These are phyloP conservation scores for Philereme transversata DNA, from an alignment of 2,888 invertebrate genomes.

Conservation along the genomic window DNA sequence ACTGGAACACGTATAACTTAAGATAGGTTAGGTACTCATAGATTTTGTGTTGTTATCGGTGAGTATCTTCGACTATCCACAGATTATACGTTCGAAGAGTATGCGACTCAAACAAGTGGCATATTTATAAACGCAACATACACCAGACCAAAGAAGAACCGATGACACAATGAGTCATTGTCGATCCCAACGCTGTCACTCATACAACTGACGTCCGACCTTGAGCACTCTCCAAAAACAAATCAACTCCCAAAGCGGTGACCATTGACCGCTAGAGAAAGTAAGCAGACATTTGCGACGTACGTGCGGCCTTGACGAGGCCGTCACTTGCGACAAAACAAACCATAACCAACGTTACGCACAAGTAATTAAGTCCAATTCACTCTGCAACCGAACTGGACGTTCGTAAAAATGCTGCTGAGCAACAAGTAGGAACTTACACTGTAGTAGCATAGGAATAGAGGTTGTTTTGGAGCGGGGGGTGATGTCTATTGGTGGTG, in stretches of 20 bases:
- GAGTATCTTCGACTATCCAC: no score
- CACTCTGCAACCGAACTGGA: slow-evolving; percentile 43
- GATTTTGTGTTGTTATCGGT: no score
- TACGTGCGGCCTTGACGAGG: slow-evolving; percentile 74
- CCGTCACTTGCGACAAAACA: slow-evolving; percentile 46
- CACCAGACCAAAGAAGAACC: no score
- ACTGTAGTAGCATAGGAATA: slow-evolving; percentile 49
- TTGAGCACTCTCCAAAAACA: slow-evolving; percentile 58
- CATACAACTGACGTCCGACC: slow-evolving; percentile 49
- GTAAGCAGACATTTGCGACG: slow-evolving; percentile 64
- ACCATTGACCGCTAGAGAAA: slow-evolving; percentile 79
- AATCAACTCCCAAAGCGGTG: slow-evolving; percentile 54
- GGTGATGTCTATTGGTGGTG: slow-evolving; percentile 49
- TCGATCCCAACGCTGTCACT: slow-evolving; percentile 11
- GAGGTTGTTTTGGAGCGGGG: slow-evolving; percentile 46
- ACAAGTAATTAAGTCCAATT: slow-evolving; percentile 49
- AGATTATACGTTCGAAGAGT: no score
- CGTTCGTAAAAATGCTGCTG: slow-evolving; percentile 47
- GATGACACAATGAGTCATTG: no score
- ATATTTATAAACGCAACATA: no score
- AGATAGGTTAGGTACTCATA: no score
- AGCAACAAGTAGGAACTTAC: slow-evolving; percentile 41
- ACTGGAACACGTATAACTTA: no score
- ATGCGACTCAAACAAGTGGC: no score
- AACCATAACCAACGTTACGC: slow-evolving; percentile 47